phyloP scores from a whole-genome alignment of 2,113 vertebrate genomes.

The Nanger granti region DNA sequence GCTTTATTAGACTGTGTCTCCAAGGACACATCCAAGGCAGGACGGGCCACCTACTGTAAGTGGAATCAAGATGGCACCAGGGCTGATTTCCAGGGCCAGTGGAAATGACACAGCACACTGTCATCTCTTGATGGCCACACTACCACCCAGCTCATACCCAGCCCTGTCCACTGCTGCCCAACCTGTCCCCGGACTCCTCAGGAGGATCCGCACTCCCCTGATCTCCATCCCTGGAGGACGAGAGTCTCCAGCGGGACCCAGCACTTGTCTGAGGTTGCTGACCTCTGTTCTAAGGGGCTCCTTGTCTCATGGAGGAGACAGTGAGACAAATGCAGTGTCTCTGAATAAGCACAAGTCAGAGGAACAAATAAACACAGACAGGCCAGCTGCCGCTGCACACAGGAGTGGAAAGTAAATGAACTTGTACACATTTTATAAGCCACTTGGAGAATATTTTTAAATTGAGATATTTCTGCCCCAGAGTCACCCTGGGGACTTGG shows the following conservation, averaged over 20 bases:
- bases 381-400: constrained; percentile 45
- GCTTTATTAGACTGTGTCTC: not conserved
- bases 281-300: not conserved
- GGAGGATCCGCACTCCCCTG: not conserved
- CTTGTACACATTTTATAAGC: constrained; percentile 18
- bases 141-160: not conserved
- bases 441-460: constrained; percentile 67
- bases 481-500: constrained; percentile 35
- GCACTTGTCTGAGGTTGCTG: not conserved
- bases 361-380: constrained; percentile 48
- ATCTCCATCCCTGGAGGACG: not conserved
- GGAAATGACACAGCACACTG: not conserved
- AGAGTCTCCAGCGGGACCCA: not conserved
- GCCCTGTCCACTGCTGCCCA: not conserved
- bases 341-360: constrained; percentile 24
- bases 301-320: not conserved
- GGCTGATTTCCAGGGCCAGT: not conserved
- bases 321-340: constrained; percentile 17
- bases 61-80: not conserved
- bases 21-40: not conserved
- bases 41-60: not conserved
- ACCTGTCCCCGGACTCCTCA: not conserved
- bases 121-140: not conserved
- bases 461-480: constrained; percentile 59
- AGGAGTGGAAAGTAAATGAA: not conserved